Conservation (phyloP, 1,140 invertebrate species). For the Chrysoperla carnea region DNA sequence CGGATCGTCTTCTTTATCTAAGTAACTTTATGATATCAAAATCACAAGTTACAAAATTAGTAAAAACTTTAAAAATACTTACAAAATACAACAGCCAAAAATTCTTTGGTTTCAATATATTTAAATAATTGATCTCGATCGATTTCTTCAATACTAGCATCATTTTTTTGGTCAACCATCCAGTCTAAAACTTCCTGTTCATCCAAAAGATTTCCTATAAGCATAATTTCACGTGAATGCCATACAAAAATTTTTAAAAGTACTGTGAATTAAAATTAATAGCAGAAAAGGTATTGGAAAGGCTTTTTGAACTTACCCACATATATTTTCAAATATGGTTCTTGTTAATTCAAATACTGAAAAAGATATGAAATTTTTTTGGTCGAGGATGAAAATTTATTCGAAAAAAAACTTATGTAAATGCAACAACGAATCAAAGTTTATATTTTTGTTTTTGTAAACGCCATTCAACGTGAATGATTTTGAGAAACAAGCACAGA, state of each 20-base stretch:
- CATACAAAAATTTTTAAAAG: neutral
- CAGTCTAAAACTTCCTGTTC: conserved; percentile 74
- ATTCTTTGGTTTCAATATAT: conserved; percentile 81
- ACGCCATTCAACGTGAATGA: too few species aligned
- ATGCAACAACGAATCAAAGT: too few species aligned
- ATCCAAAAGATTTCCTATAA: conserved; percentile 68
- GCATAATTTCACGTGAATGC: conserved; percentile 2
- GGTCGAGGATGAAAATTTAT: too few species aligned
- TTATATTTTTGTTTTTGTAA: too few species aligned
- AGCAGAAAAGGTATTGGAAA: neutral
- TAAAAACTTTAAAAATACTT: conserved; percentile 28
- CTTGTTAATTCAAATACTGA: too few species aligned
- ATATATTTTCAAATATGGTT: too few species aligned
- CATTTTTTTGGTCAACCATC: conserved; percentile 83
- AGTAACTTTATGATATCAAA: conserved; percentile 6
- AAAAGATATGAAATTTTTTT: too few species aligned
- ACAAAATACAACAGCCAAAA: conserved; percentile 86
- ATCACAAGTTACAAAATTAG: neutral
- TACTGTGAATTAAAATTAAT: neutral
- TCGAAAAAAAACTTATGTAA: too few species aligned
- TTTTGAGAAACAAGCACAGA: too few species aligned
- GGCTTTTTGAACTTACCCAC: too few species aligned
- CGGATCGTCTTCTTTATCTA: conserved; percentile 70
- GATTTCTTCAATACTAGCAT: conserved; percentile 84
- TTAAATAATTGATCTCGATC: conserved; percentile 66